phyloP scores from a whole-genome alignment of 2,888 invertebrate genomes.

The Eupithecia vulgata region DNA sequence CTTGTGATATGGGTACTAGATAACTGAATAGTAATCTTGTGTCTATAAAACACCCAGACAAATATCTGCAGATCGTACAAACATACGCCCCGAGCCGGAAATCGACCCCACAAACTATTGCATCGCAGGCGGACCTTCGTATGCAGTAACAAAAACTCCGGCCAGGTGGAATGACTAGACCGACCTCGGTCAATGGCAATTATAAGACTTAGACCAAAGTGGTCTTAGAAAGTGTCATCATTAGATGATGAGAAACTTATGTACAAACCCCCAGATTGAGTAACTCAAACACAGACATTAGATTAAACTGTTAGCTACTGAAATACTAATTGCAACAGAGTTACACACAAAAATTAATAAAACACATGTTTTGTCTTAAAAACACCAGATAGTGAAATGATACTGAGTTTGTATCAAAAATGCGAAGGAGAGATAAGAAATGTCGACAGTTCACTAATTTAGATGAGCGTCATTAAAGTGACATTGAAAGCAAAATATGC shows the following conservation, averaged over 20 bases:
- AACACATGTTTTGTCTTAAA: background rate
- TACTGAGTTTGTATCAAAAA: background rate
- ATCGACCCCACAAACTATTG: too few species aligned
- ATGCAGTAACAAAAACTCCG: background rate
- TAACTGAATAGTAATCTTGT: too few species aligned
- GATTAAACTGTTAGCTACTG: background rate
- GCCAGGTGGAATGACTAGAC: background rate
- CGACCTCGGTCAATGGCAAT: background rate
- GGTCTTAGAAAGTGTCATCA: background rate
- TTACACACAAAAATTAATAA: slow-evolving; percentile 8
- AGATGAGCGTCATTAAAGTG: background rate
- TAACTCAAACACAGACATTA: slow-evolving; percentile 8
- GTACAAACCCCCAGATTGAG: background rate
- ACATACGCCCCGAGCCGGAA: too few species aligned
- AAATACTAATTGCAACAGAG: slow-evolving; percentile 2
- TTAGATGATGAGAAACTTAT: background rate
- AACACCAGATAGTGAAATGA: slow-evolving; percentile 8
- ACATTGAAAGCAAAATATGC: background rate
- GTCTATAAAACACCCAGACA: too few species aligned
- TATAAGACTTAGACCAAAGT: background rate
- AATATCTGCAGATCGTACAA: too few species aligned
- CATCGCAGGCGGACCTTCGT: too few species aligned
- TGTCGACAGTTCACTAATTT: background rate
- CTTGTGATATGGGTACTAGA: too few species aligned
- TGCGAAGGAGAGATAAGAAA: background rate